Evolutionary conservation across 2,888 invertebrate species (phyloP), one percentile per base, ranked within the genome.

Genomic region (Meandrusa payeni): DNA sequence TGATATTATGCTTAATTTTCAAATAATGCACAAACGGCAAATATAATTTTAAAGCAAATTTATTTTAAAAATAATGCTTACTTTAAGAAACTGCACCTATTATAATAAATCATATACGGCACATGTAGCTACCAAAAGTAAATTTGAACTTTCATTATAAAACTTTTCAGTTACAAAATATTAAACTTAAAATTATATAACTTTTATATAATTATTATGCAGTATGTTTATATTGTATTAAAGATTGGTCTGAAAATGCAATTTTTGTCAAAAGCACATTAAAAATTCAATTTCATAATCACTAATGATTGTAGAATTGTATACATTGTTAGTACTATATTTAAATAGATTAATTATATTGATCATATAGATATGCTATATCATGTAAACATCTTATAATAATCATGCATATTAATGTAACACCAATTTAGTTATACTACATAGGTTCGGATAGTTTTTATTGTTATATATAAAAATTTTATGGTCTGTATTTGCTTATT

Each of bases 21-120:
- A 24, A 34, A 29, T 22, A 15, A 7, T 22, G 37, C 37, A 42
- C 37, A 37, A 39, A 31, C 15, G 24, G 23, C 27, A 38, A 22
- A 29, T 6, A n/a, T 15, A 34, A 23, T 15, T 22, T 22, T 34
- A 23, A 34, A 9, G 22, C 23, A 13, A 20, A 10, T 20, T 12
- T 22, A 22, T 19, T 38, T 28, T 5, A 13, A 28, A 20, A 4
- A n/a, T 12, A 7, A 7, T 24, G 32, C 12, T 32, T 34, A 15
- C 19, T 19, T 33, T 31, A 33, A 6, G 9, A 10, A 41, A 27
- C 7, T 33, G 33, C 41, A 41, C 41, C 7, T 32, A 26, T 32
- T 26, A 5, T 33, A 27, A n/a, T 9, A 23, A 27, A 39, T 34
- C 12, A 20, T 24, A 27, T 34, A 34, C 1, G 4, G 33, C 34